Evolutionary conservation across 2,797 vertebrate species (phyloP).

Genomic region (Anniella stebbinsi): DNA sequence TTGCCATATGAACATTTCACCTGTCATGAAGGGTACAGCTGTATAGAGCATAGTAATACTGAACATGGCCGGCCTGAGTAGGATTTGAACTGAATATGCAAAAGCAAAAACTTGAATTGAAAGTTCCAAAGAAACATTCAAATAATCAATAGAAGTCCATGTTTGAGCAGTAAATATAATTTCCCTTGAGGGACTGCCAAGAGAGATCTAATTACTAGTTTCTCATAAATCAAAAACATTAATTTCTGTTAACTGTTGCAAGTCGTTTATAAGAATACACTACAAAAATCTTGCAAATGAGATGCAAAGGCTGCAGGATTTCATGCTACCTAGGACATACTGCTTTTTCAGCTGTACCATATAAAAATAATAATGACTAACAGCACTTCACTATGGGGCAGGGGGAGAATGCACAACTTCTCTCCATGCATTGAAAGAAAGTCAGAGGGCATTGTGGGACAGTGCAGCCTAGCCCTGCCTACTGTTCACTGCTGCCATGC

Average conservation of each 20-base stretch:
- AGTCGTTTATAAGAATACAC: constrained; percentile 15
- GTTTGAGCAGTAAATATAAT: background rate
- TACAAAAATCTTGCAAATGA: constrained; percentile 65
- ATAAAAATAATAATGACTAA: constrained; percentile 52
- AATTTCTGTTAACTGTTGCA: background rate
- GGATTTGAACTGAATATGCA: background rate
- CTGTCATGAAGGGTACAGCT: background rate
- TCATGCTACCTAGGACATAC: constrained; percentile 28
- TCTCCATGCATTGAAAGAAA: background rate
- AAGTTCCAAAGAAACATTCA: background rate
- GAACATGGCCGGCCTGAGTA: background rate
- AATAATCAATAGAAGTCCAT: background rate
- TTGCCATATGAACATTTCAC: background rate
- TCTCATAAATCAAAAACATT: background rate
- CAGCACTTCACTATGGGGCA: background rate
- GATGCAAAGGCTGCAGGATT: constrained; percentile 37
- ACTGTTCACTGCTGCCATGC: background rate
- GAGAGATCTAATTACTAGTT: background rate
- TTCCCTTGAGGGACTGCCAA: background rate
- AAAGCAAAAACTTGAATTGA: too few relatives aligned
- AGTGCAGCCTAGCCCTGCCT: background rate
- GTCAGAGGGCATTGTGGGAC: too few relatives aligned
- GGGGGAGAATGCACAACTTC: too few relatives aligned
- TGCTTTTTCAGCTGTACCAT: constrained; percentile 58
- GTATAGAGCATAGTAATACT: background rate